Evolutionary conservation across 1,140 invertebrate species (phyloP).

Genomic region (Drosophila nikananu): DNA sequence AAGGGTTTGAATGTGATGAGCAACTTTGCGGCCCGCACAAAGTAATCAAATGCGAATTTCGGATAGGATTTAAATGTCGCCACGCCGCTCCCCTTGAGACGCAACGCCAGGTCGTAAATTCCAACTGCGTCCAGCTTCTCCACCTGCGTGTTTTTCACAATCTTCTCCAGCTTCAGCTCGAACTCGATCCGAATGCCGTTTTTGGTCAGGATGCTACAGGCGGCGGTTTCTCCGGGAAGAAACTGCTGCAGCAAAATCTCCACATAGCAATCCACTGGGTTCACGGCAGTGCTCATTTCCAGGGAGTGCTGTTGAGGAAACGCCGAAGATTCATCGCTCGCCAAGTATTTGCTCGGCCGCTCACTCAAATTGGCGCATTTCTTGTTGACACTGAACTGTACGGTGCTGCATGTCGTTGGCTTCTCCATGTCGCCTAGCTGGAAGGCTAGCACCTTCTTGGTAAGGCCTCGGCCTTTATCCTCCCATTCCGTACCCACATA

Average conservation of each 20-base stretch:
- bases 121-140: conserved; percentile 63
- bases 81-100: conserved; percentile 79
- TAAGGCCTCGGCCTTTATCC: conserved; percentile 53
- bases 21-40: conserved; percentile 73
- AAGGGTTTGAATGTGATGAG: conserved; percentile 81
- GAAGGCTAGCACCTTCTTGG: conserved; percentile 65
- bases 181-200: conserved; percentile 59
- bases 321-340: not conserved
- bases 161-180: conserved; percentile 57
- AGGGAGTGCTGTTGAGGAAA: conserved; percentile 46
- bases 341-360: conserved; percentile 59
- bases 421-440: conserved; percentile 62
- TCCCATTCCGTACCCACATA: conserved; percentile 77
- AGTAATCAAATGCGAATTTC: conserved; percentile 81
- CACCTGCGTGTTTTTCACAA: conserved; percentile 57
- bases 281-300: conserved; percentile 67
- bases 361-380: conserved; percentile 43
- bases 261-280: conserved; percentile 76
- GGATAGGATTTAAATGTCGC: conserved; percentile 80
- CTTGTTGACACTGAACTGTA: conserved; percentile 59
- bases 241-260: conserved; percentile 80
- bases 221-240: conserved; percentile 69
- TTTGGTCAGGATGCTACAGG: conserved; percentile 68
- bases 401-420: conserved; percentile 53
- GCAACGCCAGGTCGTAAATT: conserved; percentile 59